Conservation (phyloP, 2,113 vertebrate species). For the Tragelaphus strepsiceros region DNA sequence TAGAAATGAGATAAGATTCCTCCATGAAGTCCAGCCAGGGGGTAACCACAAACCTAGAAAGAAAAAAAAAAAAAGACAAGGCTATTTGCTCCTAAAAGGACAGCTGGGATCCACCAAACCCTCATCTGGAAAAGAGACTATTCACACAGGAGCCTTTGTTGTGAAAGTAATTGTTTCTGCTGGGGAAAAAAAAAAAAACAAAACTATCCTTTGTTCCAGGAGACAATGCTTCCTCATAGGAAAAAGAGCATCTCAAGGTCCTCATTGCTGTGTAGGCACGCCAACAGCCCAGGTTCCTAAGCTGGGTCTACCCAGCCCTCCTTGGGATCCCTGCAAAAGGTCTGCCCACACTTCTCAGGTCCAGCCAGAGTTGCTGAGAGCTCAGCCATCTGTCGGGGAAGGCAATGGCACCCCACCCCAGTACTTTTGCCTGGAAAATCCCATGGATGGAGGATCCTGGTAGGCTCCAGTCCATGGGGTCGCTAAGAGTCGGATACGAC, state of each 20-base stretch:
- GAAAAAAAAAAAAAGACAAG: background rate
- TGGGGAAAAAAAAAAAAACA: background rate
- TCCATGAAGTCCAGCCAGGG: conserved; percentile 44
- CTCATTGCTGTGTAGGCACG: background rate
- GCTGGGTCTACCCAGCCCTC: background rate
- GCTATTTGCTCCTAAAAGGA: conserved; percentile 14
- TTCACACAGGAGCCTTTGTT: background rate
- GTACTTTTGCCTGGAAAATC: too few relatives aligned
- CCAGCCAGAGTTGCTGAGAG: background rate
- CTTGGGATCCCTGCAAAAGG: background rate
- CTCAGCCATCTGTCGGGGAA: background rate
- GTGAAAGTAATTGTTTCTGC: background rate
- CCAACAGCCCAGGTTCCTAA: background rate
- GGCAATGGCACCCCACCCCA: too few relatives aligned
- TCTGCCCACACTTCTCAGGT: background rate
- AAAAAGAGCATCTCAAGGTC: background rate
- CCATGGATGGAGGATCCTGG: too few relatives aligned
- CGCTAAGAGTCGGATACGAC: too few relatives aligned
- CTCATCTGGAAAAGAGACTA: background rate
- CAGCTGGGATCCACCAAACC: background rate
- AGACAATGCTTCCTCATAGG: background rate
- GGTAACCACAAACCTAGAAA: conserved; percentile 38
- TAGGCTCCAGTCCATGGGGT: too few relatives aligned
- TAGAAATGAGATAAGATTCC: conserved; percentile 34
- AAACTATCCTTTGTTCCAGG: background rate